These are phyloP conservation scores for Trimorus sp. DNA, from an alignment of 2,888 invertebrate species.

Conservation along the genomic window DNA sequence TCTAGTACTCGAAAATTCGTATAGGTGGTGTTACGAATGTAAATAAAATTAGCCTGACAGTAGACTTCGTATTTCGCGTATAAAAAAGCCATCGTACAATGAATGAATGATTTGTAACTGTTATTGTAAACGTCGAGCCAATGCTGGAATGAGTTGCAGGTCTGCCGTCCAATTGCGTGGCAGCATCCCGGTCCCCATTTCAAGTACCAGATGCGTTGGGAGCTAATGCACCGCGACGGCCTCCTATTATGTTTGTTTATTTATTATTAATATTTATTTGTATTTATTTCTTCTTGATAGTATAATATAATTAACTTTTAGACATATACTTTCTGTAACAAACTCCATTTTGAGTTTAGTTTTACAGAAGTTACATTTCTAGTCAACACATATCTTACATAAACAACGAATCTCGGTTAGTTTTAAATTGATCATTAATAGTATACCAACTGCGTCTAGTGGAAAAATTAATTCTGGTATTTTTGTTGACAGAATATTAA, in stretches of 20 bases:
- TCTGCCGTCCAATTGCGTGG: constrained; percentile 47
- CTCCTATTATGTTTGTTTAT: constrained; percentile 80
- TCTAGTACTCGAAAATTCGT: too few relatives aligned
- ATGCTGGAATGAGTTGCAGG: constrained; percentile 38
- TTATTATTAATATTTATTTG: constrained; percentile 79
- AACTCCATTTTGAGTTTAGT: too few relatives aligned
- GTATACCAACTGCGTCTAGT: too few relatives aligned
- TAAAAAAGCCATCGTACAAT: constrained; percentile 33
- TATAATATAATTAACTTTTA: too few relatives aligned
- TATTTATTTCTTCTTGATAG: too few relatives aligned
- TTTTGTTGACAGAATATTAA: too few relatives aligned
- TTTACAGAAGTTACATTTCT: too few relatives aligned
- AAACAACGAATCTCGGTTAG: too few relatives aligned
- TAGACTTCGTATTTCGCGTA: constrained; percentile 36
- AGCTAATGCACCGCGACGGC: constrained; percentile 79
- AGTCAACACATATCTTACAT: too few relatives aligned
- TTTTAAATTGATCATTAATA: too few relatives aligned
- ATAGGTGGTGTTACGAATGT: not conserved
- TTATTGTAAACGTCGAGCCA: constrained; percentile 69
- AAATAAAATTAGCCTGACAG: constrained; percentile 36
- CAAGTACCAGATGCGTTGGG: constrained; percentile 77
- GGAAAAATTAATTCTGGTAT: too few relatives aligned
- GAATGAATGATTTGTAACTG: constrained; percentile 72
- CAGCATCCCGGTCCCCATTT: constrained; percentile 43
- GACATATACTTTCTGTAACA: too few relatives aligned